Evolutionary conservation across 30 jellyfish, hydroid and myxozoan species (phyloP).

Genomic region (Rhopilema esculentum): DNA sequence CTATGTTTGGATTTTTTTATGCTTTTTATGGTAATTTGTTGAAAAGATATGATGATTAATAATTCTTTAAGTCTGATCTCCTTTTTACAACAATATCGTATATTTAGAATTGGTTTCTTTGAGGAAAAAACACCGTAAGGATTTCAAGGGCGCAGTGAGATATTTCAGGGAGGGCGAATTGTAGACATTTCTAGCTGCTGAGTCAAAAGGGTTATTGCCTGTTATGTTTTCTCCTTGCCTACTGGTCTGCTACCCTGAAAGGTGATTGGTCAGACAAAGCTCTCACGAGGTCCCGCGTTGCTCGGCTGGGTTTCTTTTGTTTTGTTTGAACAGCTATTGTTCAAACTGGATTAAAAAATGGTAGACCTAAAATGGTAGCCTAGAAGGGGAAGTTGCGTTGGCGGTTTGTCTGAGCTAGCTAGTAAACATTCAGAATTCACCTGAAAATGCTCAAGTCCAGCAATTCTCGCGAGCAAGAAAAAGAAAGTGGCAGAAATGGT

Average conservation of each 20-base stretch:
- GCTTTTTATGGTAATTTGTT: too few species aligned
- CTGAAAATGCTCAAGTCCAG: conserved; percentile 42
- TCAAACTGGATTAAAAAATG: conserved; percentile 42
- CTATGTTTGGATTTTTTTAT: too few species aligned
- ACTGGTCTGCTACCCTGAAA: too few species aligned
- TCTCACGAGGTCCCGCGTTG: background rate
- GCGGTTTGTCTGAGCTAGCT: background rate
- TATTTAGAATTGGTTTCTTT: too few species aligned
- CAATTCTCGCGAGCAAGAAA: conserved; percentile 65
- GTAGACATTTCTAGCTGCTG: too few species aligned
- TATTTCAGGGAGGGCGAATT: background rate
- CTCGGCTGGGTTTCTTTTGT: background rate
- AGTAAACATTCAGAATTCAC: background rate
- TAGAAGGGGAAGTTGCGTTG: background rate
- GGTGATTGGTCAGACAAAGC: background rate
- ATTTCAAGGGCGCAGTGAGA: too few species aligned
- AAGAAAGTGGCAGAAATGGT: conserved; percentile 62
- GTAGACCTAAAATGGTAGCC: conserved; percentile 53
- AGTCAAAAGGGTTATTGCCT: background rate
- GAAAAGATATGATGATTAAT: too few species aligned
- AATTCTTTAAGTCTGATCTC: too few species aligned
- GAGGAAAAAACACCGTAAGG: too few species aligned
- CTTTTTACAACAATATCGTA: too few species aligned
- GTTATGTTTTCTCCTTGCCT: background rate
- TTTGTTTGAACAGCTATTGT: conserved; percentile 17